phyloP scores from a whole-genome alignment of 2,797 vertebrate species.

The Halcyon badia region DNA sequence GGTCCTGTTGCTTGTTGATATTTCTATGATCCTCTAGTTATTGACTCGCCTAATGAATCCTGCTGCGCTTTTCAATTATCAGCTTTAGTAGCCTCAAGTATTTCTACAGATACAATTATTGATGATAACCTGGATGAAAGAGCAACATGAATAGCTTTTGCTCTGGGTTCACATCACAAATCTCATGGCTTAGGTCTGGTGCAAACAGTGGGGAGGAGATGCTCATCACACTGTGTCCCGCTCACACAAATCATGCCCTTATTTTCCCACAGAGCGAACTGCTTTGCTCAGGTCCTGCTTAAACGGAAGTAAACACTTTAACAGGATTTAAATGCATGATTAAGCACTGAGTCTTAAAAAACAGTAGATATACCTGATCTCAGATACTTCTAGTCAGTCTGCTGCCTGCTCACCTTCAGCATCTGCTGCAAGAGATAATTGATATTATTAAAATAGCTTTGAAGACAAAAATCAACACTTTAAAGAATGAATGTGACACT shows the following conservation, averaged over 20 bases:
- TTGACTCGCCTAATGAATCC: background rate
- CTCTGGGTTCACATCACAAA: background rate
- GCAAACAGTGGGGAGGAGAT: background rate
- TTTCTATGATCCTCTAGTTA: background rate
- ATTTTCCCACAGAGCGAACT: background rate
- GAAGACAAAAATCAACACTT: background rate
- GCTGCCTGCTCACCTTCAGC: background rate
- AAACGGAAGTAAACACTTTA: constrained; percentile 19
- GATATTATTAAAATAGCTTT: background rate
- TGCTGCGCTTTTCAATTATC: background rate
- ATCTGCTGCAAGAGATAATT: background rate
- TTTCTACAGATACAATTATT: background rate
- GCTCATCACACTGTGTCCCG: accelerated
- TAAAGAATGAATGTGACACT: background rate
- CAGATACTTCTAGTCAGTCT: background rate
- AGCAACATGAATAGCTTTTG: background rate
- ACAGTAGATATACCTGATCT: accelerated
- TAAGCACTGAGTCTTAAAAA: background rate
- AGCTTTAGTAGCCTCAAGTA: background rate
- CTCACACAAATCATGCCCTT: background rate
- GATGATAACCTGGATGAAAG: background rate
- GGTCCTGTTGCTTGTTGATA: background rate
- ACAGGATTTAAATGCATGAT: background rate
- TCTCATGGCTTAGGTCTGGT: background rate
- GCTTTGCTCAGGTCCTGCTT: background rate